Base-by-base conservation (phyloP, 1,140 invertebrate species). In the Cydia fagiglandana region DNA sequence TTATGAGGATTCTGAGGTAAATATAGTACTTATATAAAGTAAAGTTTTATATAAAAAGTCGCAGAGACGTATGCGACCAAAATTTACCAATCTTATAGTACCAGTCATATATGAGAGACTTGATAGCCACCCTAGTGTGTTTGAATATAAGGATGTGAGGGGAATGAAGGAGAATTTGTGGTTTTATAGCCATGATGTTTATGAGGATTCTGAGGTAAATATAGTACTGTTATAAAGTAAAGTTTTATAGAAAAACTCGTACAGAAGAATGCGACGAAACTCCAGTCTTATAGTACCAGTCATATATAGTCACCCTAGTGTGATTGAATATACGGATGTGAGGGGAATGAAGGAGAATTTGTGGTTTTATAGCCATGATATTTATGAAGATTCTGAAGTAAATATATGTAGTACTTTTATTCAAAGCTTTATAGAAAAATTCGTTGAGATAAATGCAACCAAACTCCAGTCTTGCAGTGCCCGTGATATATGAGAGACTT, bases 31-130 rank as follows among this genome's bases (percentile, higher is more conserved):
- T 6, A 6, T 34, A 34, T 6, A 15, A 47, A 41, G 0, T 1
- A 34, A 34, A 34, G 34, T 1, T 34, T 34, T 30, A 30, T 30
- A 30, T 1, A 30, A 30, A 34, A 6, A 6, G 4, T 34, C 34
- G 4, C 0, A 6, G 34, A 34, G 96, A 76, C 90, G 96, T 53
- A 96, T 96, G 96, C 85, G 95, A 15, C 94, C 94, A 47, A 47
- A 53, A 17, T 13, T 96, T 75, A 94, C 6, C 15, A 81, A 89
- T n/a, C n/a, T n/a, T n/a, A n/a, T n/a, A n/a, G n/a, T 94, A n/a
- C 95, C 95, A 0, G 82, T 83, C 0, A 94, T 96, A 76, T 96
- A 96, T 80, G 86, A 93, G 5, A 93, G 4, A 83, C 85, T 96
- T 17, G 77, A 93, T 68, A 93, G 95, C 84, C 94, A 95, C 79